Percentiles rank a stretch among this genome's conserved stretches.
Conservation (phyloP, 1,140 invertebrate genomes). For the Ptiloglossa arizonensis region DNA sequence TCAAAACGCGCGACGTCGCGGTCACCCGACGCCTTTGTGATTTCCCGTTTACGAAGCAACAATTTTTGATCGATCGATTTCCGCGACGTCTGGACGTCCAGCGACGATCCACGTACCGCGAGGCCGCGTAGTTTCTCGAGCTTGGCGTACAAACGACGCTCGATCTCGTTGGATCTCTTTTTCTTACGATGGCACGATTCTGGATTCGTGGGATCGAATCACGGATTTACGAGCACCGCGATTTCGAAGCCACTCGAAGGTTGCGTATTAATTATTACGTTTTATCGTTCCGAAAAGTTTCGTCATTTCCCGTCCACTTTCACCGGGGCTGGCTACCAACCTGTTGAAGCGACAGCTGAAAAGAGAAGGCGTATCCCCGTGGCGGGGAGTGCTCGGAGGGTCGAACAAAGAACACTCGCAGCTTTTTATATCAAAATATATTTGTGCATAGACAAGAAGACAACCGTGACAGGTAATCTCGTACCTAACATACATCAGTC, state of each 20-base stretch:
- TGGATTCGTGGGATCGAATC: too few relatives aligned
- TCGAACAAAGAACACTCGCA: not conserved
- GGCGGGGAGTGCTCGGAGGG: not conserved
- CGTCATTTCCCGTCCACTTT: slow-evolving; percentile 3
- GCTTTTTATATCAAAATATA: slow-evolving; percentile 83
- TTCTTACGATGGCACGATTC: too few relatives aligned
- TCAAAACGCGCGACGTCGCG: too few relatives aligned
- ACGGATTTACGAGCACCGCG: too few relatives aligned
- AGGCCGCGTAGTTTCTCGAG: too few relatives aligned
- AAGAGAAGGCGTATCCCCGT: not conserved
- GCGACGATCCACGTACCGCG: too few relatives aligned
- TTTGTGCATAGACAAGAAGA: slow-evolving; percentile 82
- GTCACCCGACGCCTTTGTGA: too few relatives aligned
- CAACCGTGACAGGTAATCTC: slow-evolving; percentile 80
- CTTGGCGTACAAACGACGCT: too few relatives aligned
- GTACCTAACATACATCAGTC: slow-evolving; percentile 76
- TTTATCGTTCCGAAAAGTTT: not conserved
- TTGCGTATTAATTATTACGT: not conserved
- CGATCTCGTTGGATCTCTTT: too few relatives aligned
- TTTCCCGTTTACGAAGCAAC: too few relatives aligned
- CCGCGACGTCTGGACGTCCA: too few relatives aligned
- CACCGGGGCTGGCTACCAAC: not conserved
- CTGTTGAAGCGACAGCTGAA: not conserved
- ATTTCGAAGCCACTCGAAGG: not conserved
- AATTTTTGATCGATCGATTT: too few relatives aligned